Conservation (phyloP, 2,888 invertebrate species). For the Alcis repandata region DNA sequence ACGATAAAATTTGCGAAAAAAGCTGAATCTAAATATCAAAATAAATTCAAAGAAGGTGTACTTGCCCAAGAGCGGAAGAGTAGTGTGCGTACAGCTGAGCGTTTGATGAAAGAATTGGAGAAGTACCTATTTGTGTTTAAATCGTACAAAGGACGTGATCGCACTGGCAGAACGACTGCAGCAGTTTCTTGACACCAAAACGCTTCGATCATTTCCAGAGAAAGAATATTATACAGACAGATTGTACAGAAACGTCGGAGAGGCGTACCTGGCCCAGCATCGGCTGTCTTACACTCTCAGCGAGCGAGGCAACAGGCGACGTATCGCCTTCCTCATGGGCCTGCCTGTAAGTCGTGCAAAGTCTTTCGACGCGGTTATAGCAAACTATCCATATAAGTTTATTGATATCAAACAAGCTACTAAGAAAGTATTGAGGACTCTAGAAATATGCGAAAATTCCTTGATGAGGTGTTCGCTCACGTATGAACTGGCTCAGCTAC, state of each 20-base stretch:
- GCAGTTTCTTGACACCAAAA: conserved; percentile 74
- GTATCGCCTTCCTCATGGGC: conserved; percentile 82
- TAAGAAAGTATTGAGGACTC: conserved; percentile 64
- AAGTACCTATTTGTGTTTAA: conserved; percentile 68
- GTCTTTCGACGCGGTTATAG: conserved; percentile 82
- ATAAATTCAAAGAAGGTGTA: conserved; percentile 69
- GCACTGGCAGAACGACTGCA: conserved; percentile 80
- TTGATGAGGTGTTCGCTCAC: conserved; percentile 81
- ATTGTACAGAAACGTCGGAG: conserved; percentile 76
- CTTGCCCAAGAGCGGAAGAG: conserved; percentile 73
- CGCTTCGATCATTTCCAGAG: conserved; percentile 75
- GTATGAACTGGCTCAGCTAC: conserved; percentile 76
- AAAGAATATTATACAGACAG: conserved; percentile 77
- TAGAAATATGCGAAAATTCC: conserved; percentile 81
- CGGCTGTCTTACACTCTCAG: too few species aligned
- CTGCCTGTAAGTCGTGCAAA: conserved; percentile 73
- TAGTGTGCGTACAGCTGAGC: conserved; percentile 72
- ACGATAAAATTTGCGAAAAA: conserved; percentile 77
- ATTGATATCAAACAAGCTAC: conserved; percentile 75
- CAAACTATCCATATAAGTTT: conserved; percentile 78
- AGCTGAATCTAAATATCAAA: conserved; percentile 75
- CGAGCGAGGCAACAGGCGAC: too few species aligned
- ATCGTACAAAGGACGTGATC: conserved; percentile 74
- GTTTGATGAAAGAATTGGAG: conserved; percentile 70
- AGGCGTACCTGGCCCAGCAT: conserved; percentile 75